phyloP scores from a whole-genome alignment of 2,888 invertebrate genomes.

The Eristalis arbustorum region DNA sequence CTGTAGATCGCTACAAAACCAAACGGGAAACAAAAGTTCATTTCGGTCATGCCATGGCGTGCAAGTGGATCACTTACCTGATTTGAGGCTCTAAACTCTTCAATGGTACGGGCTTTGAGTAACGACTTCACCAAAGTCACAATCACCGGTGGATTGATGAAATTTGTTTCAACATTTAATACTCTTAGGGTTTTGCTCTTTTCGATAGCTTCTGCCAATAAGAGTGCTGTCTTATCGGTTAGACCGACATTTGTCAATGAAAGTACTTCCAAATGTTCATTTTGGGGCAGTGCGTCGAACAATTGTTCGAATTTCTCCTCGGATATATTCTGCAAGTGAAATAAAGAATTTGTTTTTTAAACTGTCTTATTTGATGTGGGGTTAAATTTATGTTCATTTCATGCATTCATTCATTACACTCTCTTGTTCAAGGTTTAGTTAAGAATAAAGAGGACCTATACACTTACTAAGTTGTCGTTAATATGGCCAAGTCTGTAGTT shows the following conservation, averaged over 20 bases:
- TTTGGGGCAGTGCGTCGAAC: slow-evolving; percentile 92
- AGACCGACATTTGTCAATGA: slow-evolving; percentile 96
- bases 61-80: slow-evolving; percentile 86
- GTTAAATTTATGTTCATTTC: too few relatives aligned
- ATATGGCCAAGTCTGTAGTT: too few relatives aligned
- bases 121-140: slow-evolving; percentile 92
- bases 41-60: background rate
- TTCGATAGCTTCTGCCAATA: slow-evolving; percentile 91
- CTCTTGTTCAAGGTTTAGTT: too few relatives aligned
- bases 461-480: too few relatives aligned
- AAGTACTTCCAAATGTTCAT: slow-evolving; percentile 94
- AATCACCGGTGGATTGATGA: slow-evolving; percentile 93
- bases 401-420: too few relatives aligned
- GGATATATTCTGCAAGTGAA: slow-evolving; percentile 92
- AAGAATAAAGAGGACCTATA: too few relatives aligned
- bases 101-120: slow-evolving; percentile 91
- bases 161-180: slow-evolving; percentile 97
- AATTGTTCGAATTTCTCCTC: slow-evolving; percentile 96
- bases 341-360: background rate
- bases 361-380: too few relatives aligned
- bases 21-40: background rate
- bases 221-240: slow-evolving; percentile 91
- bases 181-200: slow-evolving; percentile 90
- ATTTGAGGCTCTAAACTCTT: slow-evolving; percentile 98
- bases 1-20: slow-evolving; percentile 89